phyloP scores from a whole-genome alignment of 2,113 vertebrate species.

The Thalassoma bifasciatum region DNA sequence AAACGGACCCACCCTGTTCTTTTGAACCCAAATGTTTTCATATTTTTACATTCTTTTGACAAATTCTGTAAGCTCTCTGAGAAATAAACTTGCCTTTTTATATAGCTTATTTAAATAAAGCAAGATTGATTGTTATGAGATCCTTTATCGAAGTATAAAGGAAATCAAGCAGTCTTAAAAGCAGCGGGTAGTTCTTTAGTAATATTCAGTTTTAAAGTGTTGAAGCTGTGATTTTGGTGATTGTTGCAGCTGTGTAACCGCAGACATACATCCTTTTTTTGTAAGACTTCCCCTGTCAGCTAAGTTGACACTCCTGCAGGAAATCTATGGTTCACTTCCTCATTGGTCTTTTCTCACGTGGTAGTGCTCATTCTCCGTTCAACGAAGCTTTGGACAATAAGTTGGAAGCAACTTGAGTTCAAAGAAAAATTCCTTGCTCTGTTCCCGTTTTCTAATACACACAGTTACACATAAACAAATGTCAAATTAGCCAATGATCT shows the following conservation, averaged over 20 bases:
- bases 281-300: constrained; percentile 26
- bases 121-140: not conserved
- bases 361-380: not conserved
- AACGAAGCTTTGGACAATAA: not conserved
- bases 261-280: not conserved
- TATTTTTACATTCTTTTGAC: too few species aligned
- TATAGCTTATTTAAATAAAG: not conserved
- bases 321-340: constrained; percentile 52
- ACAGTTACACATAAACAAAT: constrained; percentile 9
- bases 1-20: too few species aligned
- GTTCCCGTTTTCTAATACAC: not conserved
- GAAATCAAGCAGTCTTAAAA: not conserved
- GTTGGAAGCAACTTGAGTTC: constrained; percentile 4
- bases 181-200: not conserved
- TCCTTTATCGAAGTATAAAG: too few species aligned
- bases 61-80: not conserved
- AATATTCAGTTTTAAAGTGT: not conserved
- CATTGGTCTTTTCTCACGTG: constrained; percentile 7
- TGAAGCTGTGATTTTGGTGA: constrained; percentile 17
- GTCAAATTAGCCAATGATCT: not conserved
- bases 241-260: constrained; percentile 43
- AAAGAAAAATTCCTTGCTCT: not conserved
- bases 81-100: not conserved
- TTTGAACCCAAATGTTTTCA: too few species aligned
- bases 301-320: constrained; percentile 41